A percentile compares a stretch with the other conserved stretches of the same genome.
These are phyloP conservation scores for Erpetoichthys calabaricus DNA, from an alignment of 2,797 vertebrate species.

Conservation along the genomic window DNA sequence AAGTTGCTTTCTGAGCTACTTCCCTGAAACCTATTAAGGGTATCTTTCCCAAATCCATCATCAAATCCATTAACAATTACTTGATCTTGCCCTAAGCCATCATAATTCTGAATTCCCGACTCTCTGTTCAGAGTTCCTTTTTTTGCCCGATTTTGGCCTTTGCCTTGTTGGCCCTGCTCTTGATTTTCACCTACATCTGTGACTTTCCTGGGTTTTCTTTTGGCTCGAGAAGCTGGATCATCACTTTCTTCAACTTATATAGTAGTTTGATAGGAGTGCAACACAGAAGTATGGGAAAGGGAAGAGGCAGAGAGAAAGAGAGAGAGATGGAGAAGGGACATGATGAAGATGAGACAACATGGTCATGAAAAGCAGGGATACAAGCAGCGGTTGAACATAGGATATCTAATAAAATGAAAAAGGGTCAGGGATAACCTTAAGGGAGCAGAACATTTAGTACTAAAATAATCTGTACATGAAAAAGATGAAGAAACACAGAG, in stretches of 20 bases:
- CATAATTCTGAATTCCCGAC: neutral
- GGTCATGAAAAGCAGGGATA: too few relatives aligned
- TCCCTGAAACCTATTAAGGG: neutral
- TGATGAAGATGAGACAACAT: neutral
- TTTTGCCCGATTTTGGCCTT: slow-evolving; percentile 14
- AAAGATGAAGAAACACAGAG: too few relatives aligned
- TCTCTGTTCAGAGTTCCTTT: slow-evolving; percentile 8
- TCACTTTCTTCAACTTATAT: slow-evolving; percentile 25
- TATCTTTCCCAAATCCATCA: slow-evolving; percentile 10
- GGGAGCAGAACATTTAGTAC: too few relatives aligned
- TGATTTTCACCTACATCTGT: slow-evolving; percentile 32
- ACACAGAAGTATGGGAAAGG: neutral
- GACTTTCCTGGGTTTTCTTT: slow-evolving; percentile 40
- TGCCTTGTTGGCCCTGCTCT: slow-evolving; percentile 40
- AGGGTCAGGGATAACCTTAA: too few relatives aligned
- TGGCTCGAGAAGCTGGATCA: slow-evolving; percentile 37
- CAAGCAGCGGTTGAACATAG: too few relatives aligned
- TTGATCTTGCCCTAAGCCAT: slow-evolving; percentile 4
- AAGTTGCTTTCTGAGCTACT: too few relatives aligned
- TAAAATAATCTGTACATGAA: too few relatives aligned
- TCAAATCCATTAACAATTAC: neutral
- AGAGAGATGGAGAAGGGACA: slow-evolving; percentile 12
- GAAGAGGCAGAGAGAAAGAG: slow-evolving; percentile 11
- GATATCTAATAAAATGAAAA: too few relatives aligned
- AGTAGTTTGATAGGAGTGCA: neutral